Percentiles rank a stretch among this genome's conserved stretches.
Conservation (phyloP, 2,797 vertebrate species). For the Galago senegalensis region DNA sequence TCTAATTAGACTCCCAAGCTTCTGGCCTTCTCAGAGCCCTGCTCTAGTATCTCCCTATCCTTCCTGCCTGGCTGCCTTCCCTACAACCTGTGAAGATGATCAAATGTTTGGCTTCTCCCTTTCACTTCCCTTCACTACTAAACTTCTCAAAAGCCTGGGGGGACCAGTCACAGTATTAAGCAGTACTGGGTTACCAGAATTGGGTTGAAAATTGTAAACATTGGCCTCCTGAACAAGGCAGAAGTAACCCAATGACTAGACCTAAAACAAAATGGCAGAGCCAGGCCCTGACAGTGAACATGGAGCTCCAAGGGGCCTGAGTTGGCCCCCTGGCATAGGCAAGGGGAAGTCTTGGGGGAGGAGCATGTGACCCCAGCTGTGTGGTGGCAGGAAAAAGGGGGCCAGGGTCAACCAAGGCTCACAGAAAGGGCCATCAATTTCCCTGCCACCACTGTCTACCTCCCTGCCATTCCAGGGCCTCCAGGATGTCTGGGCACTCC, state of each 20-base stretch:
- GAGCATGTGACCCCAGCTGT: neutral
- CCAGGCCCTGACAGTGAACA: neutral
- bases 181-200: neutral
- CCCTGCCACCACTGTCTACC: neutral
- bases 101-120: neutral
- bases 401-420: neutral
- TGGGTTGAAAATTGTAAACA: neutral
- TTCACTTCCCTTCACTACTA: neutral
- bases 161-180: neutral
- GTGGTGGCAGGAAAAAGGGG: neutral
- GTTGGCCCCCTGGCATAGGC: neutral
- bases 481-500: neutral
- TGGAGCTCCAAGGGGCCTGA: neutral
- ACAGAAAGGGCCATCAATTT: neutral
- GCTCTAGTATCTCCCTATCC: neutral
- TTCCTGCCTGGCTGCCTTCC: neutral
- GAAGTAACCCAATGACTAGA: neutral
- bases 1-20: neutral
- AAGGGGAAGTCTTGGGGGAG: neutral
- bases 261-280: neutral
- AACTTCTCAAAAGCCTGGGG: neutral
- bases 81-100: neutral
- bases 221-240: neutral
- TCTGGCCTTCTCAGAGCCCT: neutral
- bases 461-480: neutral